Conservation (phyloP, 2,888 invertebrate species). For the Troides helena region DNA sequence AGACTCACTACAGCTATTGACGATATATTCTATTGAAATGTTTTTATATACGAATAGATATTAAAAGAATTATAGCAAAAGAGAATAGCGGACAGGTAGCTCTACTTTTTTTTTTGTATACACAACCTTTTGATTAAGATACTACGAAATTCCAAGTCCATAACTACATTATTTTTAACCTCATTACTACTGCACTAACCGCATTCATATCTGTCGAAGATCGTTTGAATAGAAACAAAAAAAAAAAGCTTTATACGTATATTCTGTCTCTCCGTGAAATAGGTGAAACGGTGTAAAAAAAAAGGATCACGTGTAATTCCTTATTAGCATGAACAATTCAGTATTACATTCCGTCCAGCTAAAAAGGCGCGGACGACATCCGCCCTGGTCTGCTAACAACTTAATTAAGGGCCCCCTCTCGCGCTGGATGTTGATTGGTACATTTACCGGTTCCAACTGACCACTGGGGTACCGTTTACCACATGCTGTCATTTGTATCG, state of each 20-base stretch:
- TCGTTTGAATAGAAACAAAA: conserved; percentile 3
- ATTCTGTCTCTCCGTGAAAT: conserved; percentile 15
- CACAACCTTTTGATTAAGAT: no score
- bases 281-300: conserved; percentile 23
- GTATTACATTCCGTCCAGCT: conserved; percentile 40
- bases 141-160: background rate
- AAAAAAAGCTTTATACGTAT: background rate
- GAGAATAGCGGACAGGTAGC: no score
- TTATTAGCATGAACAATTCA: conserved; percentile 40
- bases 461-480: background rate
- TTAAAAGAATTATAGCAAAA: no score
- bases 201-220: background rate
- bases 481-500: background rate
- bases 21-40: no score
- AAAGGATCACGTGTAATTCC: conserved; percentile 34
- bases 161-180: background rate
- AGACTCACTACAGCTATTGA: no score
- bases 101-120: no score
- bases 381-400: conserved; percentile 39
- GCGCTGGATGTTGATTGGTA: conserved; percentile 31
- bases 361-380: conserved; percentile 39
- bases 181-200: background rate
- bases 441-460: conserved; percentile 19
- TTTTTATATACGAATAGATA: no score
- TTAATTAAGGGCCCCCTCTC: conserved; percentile 39